These are phyloP conservation scores for Drosophila phalerata DNA, from an alignment of 2,888 invertebrate genomes.

Conservation along the genomic window DNA sequence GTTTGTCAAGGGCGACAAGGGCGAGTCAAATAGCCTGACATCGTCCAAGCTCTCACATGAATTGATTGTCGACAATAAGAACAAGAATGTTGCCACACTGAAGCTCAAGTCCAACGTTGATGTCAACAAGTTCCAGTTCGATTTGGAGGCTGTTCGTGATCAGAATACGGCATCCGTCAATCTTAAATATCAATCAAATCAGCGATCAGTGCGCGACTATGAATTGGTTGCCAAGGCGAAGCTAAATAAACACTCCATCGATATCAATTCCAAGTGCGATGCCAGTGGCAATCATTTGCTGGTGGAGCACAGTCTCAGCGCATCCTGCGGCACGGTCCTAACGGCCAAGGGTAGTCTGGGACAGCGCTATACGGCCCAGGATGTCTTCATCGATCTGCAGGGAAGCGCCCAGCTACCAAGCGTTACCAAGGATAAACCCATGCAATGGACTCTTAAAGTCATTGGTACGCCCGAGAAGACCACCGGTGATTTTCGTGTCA, in stretches of 20 bases:
- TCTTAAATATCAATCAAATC: conserved; percentile 85
- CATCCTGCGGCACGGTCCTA: conserved; percentile 82
- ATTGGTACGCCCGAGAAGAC: conserved; percentile 83
- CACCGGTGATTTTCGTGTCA: conserved; percentile 84
- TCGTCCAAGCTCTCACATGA: conserved; percentile 65
- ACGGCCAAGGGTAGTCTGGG: conserved; percentile 82
- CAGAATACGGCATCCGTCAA: conserved; percentile 87
- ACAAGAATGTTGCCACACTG: conserved; percentile 53
- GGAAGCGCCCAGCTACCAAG: conserved; percentile 78
- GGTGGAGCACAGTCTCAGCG: conserved; percentile 74
- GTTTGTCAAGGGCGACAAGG: conserved; percentile 54
- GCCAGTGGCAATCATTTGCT: conserved; percentile 83
- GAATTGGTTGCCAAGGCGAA: conserved; percentile 88
- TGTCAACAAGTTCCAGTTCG: conserved; percentile 85
- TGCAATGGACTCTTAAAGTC: conserved; percentile 75
- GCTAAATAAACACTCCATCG: conserved; percentile 82
- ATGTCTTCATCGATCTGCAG: conserved; percentile 80
- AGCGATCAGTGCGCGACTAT: conserved; percentile 84
- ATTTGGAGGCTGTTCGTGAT: conserved; percentile 87
- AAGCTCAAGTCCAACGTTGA: conserved; percentile 86
- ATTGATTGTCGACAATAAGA: conserved; percentile 58
- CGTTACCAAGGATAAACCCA: conserved; percentile 75
- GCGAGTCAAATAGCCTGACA: conserved; percentile 39
- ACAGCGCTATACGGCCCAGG: conserved; percentile 75
- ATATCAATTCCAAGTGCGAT: conserved; percentile 75